phyloP scores from a whole-genome alignment of 2,797 vertebrate genomes.

The Pteropus rufus region DNA sequence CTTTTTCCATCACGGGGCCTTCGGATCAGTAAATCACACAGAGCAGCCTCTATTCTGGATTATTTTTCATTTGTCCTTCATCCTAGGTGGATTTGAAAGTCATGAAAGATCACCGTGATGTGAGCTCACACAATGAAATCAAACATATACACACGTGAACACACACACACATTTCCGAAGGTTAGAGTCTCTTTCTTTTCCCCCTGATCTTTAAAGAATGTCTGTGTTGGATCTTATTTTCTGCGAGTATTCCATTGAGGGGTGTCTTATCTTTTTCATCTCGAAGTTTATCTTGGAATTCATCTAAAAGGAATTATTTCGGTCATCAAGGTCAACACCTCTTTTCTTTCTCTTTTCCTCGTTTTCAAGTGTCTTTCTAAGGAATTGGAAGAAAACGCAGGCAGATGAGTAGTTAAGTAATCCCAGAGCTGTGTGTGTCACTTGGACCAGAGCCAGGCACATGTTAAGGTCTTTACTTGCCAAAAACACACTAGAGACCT shows the following conservation, averaged over 20 bases:
- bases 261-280: constrained; percentile 31
- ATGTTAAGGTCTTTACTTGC: constrained; percentile 30
- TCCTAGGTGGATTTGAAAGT: background rate
- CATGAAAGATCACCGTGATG: background rate
- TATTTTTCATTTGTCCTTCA: background rate
- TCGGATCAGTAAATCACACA: background rate
- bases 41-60: background rate
- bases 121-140: background rate
- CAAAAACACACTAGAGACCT: constrained; percentile 58
- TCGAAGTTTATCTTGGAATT: constrained; percentile 50
- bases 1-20: background rate
- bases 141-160: background rate
- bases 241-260: background rate
- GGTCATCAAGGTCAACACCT: constrained; percentile 27
- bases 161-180: background rate
- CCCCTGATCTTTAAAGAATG: background rate
- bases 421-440: constrained; percentile 38
- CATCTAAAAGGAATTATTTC: constrained; percentile 44
- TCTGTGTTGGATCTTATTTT: background rate
- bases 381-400: constrained; percentile 45
- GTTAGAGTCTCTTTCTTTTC: background rate
- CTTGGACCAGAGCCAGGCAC: constrained; percentile 1
- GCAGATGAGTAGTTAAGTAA: constrained; percentile 35
- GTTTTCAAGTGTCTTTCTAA: constrained; percentile 52
- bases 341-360: constrained; percentile 41